Evolutionary conservation across 2,113 vertebrate species (phyloP), one percentile per base, ranked within the genome.

Genomic region (Dolichotis patagonum): DNA sequence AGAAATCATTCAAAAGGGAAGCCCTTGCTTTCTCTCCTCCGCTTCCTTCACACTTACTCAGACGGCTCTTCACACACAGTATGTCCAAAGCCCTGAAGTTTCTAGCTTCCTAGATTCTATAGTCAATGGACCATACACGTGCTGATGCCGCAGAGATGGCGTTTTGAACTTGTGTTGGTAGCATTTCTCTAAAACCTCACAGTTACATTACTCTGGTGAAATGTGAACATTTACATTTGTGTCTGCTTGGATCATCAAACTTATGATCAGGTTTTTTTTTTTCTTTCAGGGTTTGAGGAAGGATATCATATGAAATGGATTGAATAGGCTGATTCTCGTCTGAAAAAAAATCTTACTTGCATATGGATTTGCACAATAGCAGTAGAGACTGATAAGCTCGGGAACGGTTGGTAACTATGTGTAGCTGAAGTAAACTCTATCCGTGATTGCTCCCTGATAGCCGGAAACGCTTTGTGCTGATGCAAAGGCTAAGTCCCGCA

Each of bases 321-420:
- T 56, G 62, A 92, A 12, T 30, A 77, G 49, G 71, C 35, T 93
- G 93, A 49, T 93, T 90, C 20, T 94, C 60, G 3, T 69, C 5
- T 88, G 67, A 75, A 22, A 71, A 71, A n/a, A 69, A 2, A 85
- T 96, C 38, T 87, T 82, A 88, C 67, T 91, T 95, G n/a, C 41
- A 58, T 16, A 35, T 43, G 12, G 7, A 77, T 62, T 85, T 85
- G 7, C 77, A 24, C 35, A 90, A 19, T 65, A 77, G 56, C 11
- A 4, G 58, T 10, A 88, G 19, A 52, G 78, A 69, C 56, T 38
- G 52, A 81, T 7, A 63, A 38, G 19, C 67, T 88, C 22, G 30
- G 5, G 2, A 28, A 65, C 5, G 41, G 2, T 46, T 92, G 82
- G 12, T 91, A 78, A 75, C 5, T 7, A 3, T 65, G 41, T 73